Conservation (phyloP, 2,888 invertebrate species). For the Bombyx huttoni region DNA sequence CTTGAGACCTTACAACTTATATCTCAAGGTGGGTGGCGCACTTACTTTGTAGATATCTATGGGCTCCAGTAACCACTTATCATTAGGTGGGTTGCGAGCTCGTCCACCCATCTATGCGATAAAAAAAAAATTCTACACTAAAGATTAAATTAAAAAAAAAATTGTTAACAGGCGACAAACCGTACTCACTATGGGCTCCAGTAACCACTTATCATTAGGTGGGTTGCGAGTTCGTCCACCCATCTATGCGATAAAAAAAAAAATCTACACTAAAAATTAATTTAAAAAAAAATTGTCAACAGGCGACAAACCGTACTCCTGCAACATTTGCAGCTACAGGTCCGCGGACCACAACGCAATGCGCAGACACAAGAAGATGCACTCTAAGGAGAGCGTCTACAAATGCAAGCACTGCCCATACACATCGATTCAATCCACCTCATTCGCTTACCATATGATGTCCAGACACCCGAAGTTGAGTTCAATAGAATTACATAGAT, state of each 20-base stretch:
- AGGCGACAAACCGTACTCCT: constrained; percentile 85
- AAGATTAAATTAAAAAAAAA: too few relatives aligned
- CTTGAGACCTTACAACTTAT: too few relatives aligned
- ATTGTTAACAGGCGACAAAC: constrained; percentile 75
- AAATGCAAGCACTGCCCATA: constrained; percentile 85
- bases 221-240: too few relatives aligned
- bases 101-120: background rate
- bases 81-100: too few relatives aligned
- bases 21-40: too few relatives aligned
- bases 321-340: constrained; percentile 79
- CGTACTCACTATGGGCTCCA: too few relatives aligned
- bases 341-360: constrained; percentile 87
- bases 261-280: background rate
- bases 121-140: background rate
- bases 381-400: constrained; percentile 82
- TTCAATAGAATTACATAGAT: constrained; percentile 74
- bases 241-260: background rate
- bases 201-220: too few relatives aligned
- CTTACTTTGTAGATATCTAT: too few relatives aligned
- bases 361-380: constrained; percentile 82
- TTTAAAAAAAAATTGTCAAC: constrained; percentile 8
- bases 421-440: constrained; percentile 84
- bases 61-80: too few relatives aligned
- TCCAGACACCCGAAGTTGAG: constrained; percentile 83
- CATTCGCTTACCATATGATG: constrained; percentile 83